phyloP scores from a whole-genome alignment of 2,888 invertebrate species.

The Myathropa florea region DNA sequence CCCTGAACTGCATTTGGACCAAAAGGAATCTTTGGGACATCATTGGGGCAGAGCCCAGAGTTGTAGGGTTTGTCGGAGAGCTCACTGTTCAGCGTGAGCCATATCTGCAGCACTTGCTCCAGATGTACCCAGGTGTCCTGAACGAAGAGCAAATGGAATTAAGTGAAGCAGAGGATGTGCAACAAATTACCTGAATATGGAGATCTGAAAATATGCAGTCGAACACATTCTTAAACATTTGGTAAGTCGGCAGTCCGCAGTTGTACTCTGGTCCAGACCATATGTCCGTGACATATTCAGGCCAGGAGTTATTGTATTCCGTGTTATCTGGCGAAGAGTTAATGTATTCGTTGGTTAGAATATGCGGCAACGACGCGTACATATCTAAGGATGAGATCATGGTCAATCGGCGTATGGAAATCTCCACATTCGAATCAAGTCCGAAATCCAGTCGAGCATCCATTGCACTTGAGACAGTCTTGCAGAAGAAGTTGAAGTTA shows the following conservation, averaged over 20 bases:
- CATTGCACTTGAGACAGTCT: constrained; percentile 85
- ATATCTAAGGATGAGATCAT: constrained; percentile 83
- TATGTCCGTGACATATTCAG: constrained; percentile 80
- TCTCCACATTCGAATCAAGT: constrained; percentile 89
- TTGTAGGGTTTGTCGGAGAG: constrained; percentile 79
- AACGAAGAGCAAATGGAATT: constrained; percentile 33
- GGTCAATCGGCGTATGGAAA: constrained; percentile 86
- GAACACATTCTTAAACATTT: constrained; percentile 87
- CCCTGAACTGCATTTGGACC: constrained; percentile 85
- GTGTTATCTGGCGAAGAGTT: constrained; percentile 78
- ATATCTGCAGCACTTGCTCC: constrained; percentile 91
- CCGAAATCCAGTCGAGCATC: constrained; percentile 91
- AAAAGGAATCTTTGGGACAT: constrained; percentile 85
- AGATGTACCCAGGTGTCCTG: constrained; percentile 88
- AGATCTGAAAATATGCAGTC: constrained; percentile 86
- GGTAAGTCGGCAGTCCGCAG: constrained; percentile 80
- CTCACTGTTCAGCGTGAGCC: constrained; percentile 91
- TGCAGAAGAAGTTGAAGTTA: constrained; percentile 79
- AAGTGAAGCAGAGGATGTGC: not conserved
- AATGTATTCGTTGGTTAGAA: constrained; percentile 78
- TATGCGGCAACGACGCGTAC: constrained; percentile 79
- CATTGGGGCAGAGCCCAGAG: constrained; percentile 83
- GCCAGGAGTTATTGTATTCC: constrained; percentile 76
- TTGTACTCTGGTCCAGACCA: constrained; percentile 82
- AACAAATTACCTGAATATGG: constrained; percentile 81